These are phyloP conservation scores for Sycobia sp. DNA, from an alignment of 1,140 invertebrate species.

Conservation along the genomic window DNA sequence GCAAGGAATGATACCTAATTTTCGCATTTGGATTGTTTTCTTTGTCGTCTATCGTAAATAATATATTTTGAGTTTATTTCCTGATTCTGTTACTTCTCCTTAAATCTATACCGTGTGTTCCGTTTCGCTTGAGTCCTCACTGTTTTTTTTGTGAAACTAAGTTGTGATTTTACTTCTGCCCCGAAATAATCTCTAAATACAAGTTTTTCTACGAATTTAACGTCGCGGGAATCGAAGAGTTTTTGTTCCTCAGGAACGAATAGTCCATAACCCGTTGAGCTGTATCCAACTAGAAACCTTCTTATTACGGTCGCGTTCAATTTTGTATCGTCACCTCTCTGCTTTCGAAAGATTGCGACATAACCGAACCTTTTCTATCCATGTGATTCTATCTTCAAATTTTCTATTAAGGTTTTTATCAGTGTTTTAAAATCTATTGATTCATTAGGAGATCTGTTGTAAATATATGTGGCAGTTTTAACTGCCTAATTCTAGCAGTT, in stretches of 20 bases:
- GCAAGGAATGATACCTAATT: neutral
- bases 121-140: too few species aligned
- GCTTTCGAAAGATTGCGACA: neutral
- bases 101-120: too few species aligned
- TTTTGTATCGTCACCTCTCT: slow-evolving; percentile 7
- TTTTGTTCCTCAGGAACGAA: too few species aligned
- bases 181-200: too few species aligned
- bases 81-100: too few species aligned
- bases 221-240: too few species aligned
- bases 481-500: slow-evolving; percentile 48
- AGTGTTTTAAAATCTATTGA: slow-evolving; percentile 3
- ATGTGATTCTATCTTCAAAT: too few species aligned
- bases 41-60: neutral
- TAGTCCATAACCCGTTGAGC: neutral
- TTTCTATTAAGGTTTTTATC: slow-evolving; percentile 11
- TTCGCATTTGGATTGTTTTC: too few species aligned
- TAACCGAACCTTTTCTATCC: slow-evolving; percentile 9
- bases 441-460: slow-evolving; percentile 40
- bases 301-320: slow-evolving; percentile 3
- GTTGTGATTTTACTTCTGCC: too few species aligned
- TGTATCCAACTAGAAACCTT: slow-evolving; percentile 14
- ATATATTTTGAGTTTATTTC: too few species aligned
- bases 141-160: neutral
- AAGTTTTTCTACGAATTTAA: slow-evolving; percentile 12
- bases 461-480: slow-evolving; percentile 40